phyloP scores from a whole-genome alignment of 1,140 invertebrate species.

The Plectrocnemia conspersa region DNA sequence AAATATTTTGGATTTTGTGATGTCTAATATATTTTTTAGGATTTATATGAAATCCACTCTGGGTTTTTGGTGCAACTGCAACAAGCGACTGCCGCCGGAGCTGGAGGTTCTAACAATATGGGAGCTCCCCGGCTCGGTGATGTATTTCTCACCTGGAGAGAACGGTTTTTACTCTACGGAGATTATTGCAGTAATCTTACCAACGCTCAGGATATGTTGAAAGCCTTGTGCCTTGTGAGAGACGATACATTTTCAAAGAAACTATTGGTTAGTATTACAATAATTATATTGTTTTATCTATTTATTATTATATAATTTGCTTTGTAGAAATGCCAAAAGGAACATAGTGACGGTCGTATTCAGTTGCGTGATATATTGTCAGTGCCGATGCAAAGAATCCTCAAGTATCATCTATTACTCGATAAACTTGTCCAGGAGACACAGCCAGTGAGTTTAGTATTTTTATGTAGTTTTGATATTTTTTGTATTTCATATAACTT shows the following conservation, averaged over 20 bases:
- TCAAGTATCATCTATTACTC: conserved; percentile 93
- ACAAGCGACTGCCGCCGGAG: conserved; percentile 53
- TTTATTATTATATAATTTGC: conserved; percentile 1
- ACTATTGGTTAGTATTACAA: conserved; percentile 23
- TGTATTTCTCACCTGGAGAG: conserved; percentile 85
- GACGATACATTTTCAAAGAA: conserved; percentile 39
- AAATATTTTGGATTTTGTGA: not conserved
- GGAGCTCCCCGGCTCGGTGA: conserved; percentile 53
- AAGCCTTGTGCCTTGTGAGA: conserved; percentile 34
- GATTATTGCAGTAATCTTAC: conserved; percentile 93
- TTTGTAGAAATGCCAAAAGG: conserved; percentile 81
- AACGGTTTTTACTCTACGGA: conserved; percentile 89
- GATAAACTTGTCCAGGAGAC: conserved; percentile 92
- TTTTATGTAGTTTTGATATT: conserved; percentile 51
- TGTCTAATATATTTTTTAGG: conserved; percentile 50
- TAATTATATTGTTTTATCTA: not conserved
- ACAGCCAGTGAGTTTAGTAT: conserved; percentile 64
- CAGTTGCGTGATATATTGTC: conserved; percentile 90
- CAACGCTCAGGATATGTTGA: conserved; percentile 66
- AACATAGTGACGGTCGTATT: conserved; percentile 93
- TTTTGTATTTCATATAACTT: not conserved
- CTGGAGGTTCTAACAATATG: conserved; percentile 38
- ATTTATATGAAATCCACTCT: conserved; percentile 81
- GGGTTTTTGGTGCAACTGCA: conserved; percentile 75
- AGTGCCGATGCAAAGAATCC: conserved; percentile 95